phyloP scores from a whole-genome alignment of 2,113 vertebrate species.

The Anguilla rostrata region DNA sequence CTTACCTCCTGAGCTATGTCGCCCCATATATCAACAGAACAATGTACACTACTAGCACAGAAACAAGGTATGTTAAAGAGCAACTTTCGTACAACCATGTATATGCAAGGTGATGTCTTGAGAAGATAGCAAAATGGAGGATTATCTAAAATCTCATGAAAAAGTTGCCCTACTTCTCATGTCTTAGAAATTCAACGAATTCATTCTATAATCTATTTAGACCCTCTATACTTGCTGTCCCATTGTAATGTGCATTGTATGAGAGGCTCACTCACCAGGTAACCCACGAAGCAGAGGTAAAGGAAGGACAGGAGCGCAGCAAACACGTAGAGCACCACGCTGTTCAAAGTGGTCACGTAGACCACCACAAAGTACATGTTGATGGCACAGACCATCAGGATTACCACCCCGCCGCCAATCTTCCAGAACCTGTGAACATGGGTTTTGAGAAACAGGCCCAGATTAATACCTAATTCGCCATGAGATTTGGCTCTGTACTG shows the following conservation, averaged over 20 bases:
- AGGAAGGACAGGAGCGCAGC: constrained; percentile 67
- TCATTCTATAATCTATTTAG: no score
- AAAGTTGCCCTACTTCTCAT: no score
- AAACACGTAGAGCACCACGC: constrained; percentile 71
- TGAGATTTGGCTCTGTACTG: no score
- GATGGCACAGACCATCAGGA: constrained; percentile 78
- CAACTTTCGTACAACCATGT: no score
- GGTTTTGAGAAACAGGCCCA: not conserved
- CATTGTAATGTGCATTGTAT: not conserved
- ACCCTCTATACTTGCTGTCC: not conserved
- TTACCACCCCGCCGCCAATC: constrained; percentile 73
- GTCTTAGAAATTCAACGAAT: no score
- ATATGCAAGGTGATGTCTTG: no score
- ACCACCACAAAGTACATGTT: constrained; percentile 87
- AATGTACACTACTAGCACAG: no score
- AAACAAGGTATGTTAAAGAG: no score
- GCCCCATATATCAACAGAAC: no score
- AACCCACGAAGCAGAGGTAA: constrained; percentile 81
- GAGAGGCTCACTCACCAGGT: constrained; percentile 77
- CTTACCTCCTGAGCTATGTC: no score
- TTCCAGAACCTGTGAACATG: constrained; percentile 70
- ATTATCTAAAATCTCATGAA: no score
- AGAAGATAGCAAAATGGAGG: no score
- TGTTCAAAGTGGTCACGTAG: constrained; percentile 73
- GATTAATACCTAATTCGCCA: not conserved